Conservation (phyloP, 1,140 invertebrate genomes). For the Drosophila sturtevanti region DNA sequence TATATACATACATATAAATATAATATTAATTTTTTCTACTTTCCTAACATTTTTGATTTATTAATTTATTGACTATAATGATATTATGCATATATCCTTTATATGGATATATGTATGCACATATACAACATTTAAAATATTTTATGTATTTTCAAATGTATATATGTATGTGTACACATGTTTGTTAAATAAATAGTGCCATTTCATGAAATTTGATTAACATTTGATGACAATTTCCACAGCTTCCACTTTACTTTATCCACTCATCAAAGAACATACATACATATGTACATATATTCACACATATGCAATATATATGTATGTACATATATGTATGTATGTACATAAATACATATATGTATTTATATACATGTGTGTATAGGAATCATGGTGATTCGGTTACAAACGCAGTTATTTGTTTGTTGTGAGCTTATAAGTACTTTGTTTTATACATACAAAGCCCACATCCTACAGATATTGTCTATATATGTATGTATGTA, state of each 20-base stretch:
- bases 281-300: background rate
- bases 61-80: too few species aligned
- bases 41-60: too few species aligned
- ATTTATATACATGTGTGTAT: background rate
- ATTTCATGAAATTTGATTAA: slow-evolving; percentile 10
- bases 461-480: background rate
- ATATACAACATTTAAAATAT: background rate
- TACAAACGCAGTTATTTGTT: slow-evolving; percentile 2
- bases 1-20: too few species aligned
- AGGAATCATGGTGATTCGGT: background rate
- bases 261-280: background rate
- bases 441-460: background rate
- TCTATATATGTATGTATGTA: background rate
- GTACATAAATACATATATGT: background rate
- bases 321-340: too few species aligned
- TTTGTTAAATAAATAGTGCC: background rate
- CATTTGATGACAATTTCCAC: slow-evolving; percentile 8
- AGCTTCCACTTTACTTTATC: background rate
- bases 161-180: background rate
- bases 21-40: too few species aligned
- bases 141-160: too few species aligned
- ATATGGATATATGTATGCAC: background rate
- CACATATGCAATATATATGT: too few species aligned
- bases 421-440: slow-evolving; percentile 2
- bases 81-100: background rate